Base-by-base conservation (phyloP, 2,797 vertebrate genomes). In the Amphiprion clarkii region DNA sequence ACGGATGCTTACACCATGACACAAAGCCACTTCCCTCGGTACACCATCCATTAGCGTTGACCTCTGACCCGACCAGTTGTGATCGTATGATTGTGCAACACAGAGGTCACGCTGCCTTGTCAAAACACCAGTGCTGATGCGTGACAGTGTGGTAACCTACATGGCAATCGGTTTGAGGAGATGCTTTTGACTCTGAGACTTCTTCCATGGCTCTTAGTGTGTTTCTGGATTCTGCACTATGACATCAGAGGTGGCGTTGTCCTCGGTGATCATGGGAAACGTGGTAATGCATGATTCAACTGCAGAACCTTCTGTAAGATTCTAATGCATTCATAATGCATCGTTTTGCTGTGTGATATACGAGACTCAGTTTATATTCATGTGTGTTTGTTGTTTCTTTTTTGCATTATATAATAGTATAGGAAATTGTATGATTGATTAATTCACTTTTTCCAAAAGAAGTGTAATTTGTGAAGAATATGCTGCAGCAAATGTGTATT, bases 41-140 rank as follows among this genome's bases (percentile, higher is more conserved):
- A 21, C 79, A 78, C 78, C 90, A 70, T 92, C 94, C 93, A 95
- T 94, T 94, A 94, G 91, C 59, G 54, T 46, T 89, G 89, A 94
- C 93, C 93, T 92, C 85, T 91, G 92, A 93, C 93, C 94, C 21
- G 59, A 65, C 52, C 74, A 44, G 76, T 90, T 85, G 86, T 91
- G 93, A 92, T 94, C 91, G 88, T 91, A 82, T 81, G 93, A 94
- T 93, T 86, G 90, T 87, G 90, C 86, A 89, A 89, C 85, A 84
- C 70, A 81, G 79, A 69, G 88, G 88, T 93, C 92, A 92, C 55
- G 63, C 71, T 7, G 67, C 58, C 87, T 78, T 89, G 92, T 93
- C 92, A 93, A 87, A 92, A 92, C 92, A 92, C n/a, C 74, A 4
- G 59, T 14, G 60, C 56, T 90, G 87, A 92, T 71, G 89, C 56